These are phyloP conservation scores for Hydractinia echinata DNA, from an alignment of 30 jellyfish, hydroid and myxozoan genomes.

Conservation along the genomic window DNA sequence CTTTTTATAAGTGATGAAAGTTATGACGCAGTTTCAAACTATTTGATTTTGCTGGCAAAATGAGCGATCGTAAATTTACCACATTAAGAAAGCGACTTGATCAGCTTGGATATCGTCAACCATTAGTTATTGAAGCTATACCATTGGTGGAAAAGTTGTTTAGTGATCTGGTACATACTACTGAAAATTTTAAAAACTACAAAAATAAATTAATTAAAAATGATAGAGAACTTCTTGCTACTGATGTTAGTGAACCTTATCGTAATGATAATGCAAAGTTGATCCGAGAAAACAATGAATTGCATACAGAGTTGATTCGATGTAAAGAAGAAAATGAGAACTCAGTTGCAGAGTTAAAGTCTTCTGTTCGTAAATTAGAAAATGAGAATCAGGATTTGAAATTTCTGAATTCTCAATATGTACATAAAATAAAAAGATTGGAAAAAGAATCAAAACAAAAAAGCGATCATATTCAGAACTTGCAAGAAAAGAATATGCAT, in stretches of 20 bases:
- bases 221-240: constrained; percentile 26
- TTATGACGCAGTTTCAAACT: too few species aligned
- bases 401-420: constrained; percentile 81
- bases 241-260: constrained; percentile 74
- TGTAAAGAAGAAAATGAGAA: constrained; percentile 63
- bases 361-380: constrained; percentile 55
- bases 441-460: constrained; percentile 76
- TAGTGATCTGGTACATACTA: constrained; percentile 89
- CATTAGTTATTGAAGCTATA: constrained; percentile 87
- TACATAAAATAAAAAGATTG: constrained; percentile 57
- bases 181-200: constrained; percentile 83
- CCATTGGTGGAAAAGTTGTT: constrained; percentile 88
- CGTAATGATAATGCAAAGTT: constrained; percentile 84
- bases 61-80: constrained; percentile 80
- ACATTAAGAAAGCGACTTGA: constrained; percentile 74
- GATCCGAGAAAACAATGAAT: constrained; percentile 81
- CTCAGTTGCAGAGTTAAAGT: constrained; percentile 41
- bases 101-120: constrained; percentile 97
- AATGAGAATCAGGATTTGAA: constrained; percentile 80
- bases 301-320: constrained; percentile 72
- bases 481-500: constrained; percentile 76
- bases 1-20: too few species aligned
- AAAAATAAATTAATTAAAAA: constrained; percentile 42
- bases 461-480: constrained; percentile 66
- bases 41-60: not conserved